Base-by-base conservation (phyloP, 2,113 vertebrate genomes). In the Psilopsiagon aymara region DNA sequence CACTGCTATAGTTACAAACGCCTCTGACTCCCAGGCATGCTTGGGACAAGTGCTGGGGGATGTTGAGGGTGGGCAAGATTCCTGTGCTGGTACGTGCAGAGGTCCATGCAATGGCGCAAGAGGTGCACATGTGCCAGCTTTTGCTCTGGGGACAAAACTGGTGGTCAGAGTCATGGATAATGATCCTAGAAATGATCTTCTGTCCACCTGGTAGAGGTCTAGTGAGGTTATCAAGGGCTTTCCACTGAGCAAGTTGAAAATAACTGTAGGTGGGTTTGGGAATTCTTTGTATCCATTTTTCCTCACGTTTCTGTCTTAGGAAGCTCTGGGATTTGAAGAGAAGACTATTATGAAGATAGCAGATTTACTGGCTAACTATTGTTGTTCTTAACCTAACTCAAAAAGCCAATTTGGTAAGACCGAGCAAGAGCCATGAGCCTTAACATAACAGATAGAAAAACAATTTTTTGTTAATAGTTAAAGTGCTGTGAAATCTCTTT, bases 401-500 rank as follows among this genome's bases (percentile, higher is more conserved):
- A 46, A 89, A 92, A 78, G 6, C 16, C 51, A 27, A 0, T 60
- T 76, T 11, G 6, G 16, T 70, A 41, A n/a, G 51, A 70, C 19
- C 41, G 5, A 71, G n/a, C 35, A 64, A 55, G 28, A 67, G 7
- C 15, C 33, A 15, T 46, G 19, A 55, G 28, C 25, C n/a, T 75
- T 75, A 39, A 12, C 24, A 12, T 68, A 71, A 55, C 1, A 55
- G 6, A 20, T 55, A 35, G 31, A 49, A 70, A 67, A 21, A 8
- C 1, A 1, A 31, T 17, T 7, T 0, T 4, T 63, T 67, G 35
- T 31, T 16, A 64, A 41, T 19, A 8, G 17, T 37, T 41, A n/a
- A 59, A 76, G 19, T 60, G 23, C n/a, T 37, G 13, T 46, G 15
- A 85, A 63, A 82, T 67, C 29, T 69, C 53, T 82, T 23, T 23